Evolutionary conservation across 2,113 vertebrate genomes (phyloP).

Genomic region (Oreocharis arfaki): DNA sequence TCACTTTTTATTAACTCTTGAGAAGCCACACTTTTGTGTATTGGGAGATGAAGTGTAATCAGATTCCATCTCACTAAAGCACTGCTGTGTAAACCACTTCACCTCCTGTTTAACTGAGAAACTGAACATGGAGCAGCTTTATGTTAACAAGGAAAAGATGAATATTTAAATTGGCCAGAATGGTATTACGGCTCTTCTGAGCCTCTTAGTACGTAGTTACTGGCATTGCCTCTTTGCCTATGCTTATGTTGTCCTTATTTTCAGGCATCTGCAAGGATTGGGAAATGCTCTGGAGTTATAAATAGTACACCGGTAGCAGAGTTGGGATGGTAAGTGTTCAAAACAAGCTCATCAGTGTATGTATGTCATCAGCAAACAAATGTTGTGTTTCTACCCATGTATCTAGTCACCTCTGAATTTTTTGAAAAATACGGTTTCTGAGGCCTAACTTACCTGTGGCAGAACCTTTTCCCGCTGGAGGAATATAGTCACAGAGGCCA

Average conservation of each 20-base stretch:
- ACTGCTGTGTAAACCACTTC: slow-evolving; percentile 36
- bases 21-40: background rate
- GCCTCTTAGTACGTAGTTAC: background rate
- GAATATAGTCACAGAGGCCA: background rate
- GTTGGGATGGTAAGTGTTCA: background rate
- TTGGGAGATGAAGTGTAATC: slow-evolving; percentile 36
- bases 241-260: background rate
- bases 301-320: background rate
- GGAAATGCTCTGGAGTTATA: background rate
- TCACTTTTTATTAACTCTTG: slow-evolving; percentile 6
- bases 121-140: slow-evolving; percentile 16
- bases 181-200: background rate
- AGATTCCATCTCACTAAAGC: slow-evolving; percentile 14
- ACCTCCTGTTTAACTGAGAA: slow-evolving; percentile 38
- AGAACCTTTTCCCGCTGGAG: background rate
- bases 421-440: background rate
- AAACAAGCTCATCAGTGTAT: background rate
- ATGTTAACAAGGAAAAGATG: slow-evolving; percentile 43
- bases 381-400: background rate
- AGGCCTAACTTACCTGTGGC: background rate
- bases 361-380: background rate
- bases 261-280: background rate
- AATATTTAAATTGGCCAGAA: slow-evolving; percentile 51
- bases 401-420: background rate
- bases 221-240: background rate